A percentile compares a stretch with the other conserved stretches of the same genome.
Conservation (phyloP, 64 coral and sea anemone genomes). For the Montipora cactus region DNA sequence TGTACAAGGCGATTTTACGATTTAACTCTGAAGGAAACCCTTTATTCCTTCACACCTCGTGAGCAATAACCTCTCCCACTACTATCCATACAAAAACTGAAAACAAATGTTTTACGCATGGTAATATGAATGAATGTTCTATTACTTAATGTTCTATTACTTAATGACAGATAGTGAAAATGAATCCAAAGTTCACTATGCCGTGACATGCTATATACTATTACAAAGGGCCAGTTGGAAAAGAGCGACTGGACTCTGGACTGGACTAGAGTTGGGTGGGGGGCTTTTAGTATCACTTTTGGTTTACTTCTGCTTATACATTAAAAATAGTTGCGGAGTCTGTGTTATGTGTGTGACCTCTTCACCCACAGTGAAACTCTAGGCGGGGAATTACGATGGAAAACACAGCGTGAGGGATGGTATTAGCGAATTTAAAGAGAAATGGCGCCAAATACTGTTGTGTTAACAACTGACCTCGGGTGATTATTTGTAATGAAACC, state of each 20-base stretch:
- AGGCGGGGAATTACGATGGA: too few relatives aligned
- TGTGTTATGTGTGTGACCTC: too few relatives aligned
- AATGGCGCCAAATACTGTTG: too few relatives aligned
- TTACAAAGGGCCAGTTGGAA: neutral
- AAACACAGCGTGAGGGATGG: too few relatives aligned
- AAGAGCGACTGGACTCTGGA: too few relatives aligned
- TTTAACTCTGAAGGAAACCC: neutral
- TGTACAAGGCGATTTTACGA: neutral
- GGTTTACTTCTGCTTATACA: too few relatives aligned
- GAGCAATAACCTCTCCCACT: neutral
- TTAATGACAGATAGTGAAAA: neutral
- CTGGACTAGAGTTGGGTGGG: neutral
- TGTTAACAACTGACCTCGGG: too few relatives aligned
- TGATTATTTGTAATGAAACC: too few relatives aligned
- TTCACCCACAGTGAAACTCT: too few relatives aligned
- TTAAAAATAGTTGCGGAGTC: too few relatives aligned
- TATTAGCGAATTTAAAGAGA: too few relatives aligned
- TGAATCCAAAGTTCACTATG: neutral
- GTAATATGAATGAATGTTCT: constrained; percentile 3
- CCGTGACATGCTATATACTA: neutral
- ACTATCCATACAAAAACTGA: constrained; percentile 22
- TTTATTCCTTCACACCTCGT: neutral
- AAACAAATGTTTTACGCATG: neutral
- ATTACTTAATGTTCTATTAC: neutral
- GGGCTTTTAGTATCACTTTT: too few relatives aligned